Percentiles rank a stretch among this genome's conserved stretches.
phyloP scores from a whole-genome alignment of 1,140 invertebrate species.

The Leptestheria dahalacensis region DNA sequence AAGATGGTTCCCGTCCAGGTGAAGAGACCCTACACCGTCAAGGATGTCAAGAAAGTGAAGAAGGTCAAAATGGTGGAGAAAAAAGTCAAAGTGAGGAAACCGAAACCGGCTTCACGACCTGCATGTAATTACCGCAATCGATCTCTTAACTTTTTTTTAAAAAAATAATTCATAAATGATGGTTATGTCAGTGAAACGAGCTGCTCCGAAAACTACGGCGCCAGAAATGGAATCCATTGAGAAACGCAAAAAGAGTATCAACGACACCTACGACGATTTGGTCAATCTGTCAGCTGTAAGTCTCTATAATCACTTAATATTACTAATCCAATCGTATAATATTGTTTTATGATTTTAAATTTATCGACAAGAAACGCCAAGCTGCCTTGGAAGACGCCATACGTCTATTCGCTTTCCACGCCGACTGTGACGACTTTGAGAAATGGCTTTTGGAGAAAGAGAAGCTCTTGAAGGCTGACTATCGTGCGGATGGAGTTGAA shows the following conservation, averaged over 20 bases:
- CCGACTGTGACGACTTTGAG: constrained; percentile 94
- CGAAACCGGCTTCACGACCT: constrained; percentile 24
- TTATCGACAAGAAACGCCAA: constrained; percentile 41
- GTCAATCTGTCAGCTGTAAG: constrained; percentile 51
- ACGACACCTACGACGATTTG: constrained; percentile 62
- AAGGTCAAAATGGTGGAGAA: constrained; percentile 77
- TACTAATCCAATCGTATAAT: background rate
- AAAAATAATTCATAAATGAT: no score
- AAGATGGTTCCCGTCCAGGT: constrained; percentile 66
- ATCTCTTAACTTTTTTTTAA: no score
- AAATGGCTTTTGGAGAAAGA: constrained; percentile 95
- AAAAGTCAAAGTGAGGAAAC: constrained; percentile 46
- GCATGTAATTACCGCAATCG: no score
- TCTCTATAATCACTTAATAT: background rate
- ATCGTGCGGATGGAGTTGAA: constrained; percentile 73
- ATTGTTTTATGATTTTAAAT: background rate
- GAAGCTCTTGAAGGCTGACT: constrained; percentile 66
- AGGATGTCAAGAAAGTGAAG: constrained; percentile 66
- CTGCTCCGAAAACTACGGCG: constrained; percentile 7
- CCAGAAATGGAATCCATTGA: constrained; percentile 63
- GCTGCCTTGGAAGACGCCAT: constrained; percentile 81
- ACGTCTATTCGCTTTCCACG: constrained; percentile 80
- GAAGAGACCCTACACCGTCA: constrained; percentile 64
- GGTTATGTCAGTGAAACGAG: background rate
- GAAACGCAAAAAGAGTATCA: constrained; percentile 62